phyloP scores from a whole-genome alignment of 2,113 vertebrate species.

The Pelmatolapia mariae region DNA sequence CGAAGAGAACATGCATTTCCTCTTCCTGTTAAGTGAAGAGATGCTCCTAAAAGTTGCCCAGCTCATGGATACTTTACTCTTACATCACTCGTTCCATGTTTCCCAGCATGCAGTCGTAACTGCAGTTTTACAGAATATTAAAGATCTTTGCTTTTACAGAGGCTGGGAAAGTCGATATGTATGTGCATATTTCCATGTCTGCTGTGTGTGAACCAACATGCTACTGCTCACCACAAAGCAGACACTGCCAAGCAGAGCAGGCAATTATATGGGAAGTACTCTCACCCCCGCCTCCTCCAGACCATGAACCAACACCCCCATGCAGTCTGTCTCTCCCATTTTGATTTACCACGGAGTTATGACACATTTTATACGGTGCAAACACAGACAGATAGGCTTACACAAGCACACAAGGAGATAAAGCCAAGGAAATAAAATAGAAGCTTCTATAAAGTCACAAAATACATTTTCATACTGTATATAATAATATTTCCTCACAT shows the following conservation, averaged over 20 bases:
- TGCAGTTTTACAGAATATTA: constrained; percentile 39
- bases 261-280: constrained; percentile 60
- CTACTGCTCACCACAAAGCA: constrained; percentile 60
- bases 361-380: constrained; percentile 7
- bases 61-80: constrained; percentile 1
- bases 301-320: constrained; percentile 45
- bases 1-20: not conserved
- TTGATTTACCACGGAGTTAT: constrained; percentile 45
- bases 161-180: constrained; percentile 44
- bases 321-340: constrained; percentile 32
- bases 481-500: not conserved
- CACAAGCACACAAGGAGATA: not conserved
- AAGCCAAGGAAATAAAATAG: not conserved
- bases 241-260: constrained; percentile 55
- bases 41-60: constrained; percentile 16
- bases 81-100: constrained; percentile 38
- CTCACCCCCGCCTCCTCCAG: constrained; percentile 1
- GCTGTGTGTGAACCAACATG: constrained; percentile 62
- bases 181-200: constrained; percentile 65
- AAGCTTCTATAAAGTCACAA: not conserved
- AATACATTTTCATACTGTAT: not conserved
- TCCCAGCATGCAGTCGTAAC: constrained; percentile 22
- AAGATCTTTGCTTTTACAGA: constrained; percentile 32
- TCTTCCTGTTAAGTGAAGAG: not conserved
- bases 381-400: not conserved